These are phyloP conservation scores for Drosophila tristis DNA, from an alignment of 1,140 invertebrate genomes.

Conservation along the genomic window DNA sequence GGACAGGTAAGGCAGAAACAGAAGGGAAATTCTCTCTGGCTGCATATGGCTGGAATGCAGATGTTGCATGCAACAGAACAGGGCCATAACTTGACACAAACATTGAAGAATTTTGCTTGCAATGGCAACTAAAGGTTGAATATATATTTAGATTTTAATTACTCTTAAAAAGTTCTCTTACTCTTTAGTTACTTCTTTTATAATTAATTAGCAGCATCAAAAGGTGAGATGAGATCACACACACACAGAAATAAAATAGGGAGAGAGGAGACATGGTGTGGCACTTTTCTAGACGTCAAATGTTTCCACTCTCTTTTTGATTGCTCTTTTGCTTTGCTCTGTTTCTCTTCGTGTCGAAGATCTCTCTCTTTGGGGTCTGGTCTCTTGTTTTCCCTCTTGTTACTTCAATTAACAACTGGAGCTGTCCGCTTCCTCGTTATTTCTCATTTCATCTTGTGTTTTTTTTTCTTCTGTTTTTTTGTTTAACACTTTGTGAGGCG, in stretches of 20 bases:
- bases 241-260: not conserved
- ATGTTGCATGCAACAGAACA: conserved; percentile 26
- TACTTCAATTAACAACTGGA: conserved; percentile 53
- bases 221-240: not conserved
- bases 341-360: not conserved
- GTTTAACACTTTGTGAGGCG: conserved; percentile 66
- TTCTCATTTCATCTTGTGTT: conserved; percentile 31
- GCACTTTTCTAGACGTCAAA: not conserved
- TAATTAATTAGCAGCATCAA: too few relatives aligned
- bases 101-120: too few relatives aligned
- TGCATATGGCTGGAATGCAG: conserved; percentile 22
- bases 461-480: conserved; percentile 23
- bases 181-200: too few relatives aligned
- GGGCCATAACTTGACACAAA: too few relatives aligned
- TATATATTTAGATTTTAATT: too few relatives aligned
- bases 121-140: too few relatives aligned
- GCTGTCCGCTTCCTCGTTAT: conserved; percentile 20
- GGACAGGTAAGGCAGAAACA: conserved; percentile 4
- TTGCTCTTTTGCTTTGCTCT: not conserved
- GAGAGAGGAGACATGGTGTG: too few relatives aligned
- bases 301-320: not conserved
- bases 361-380: not conserved
- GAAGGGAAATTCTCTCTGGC: conserved; percentile 14
- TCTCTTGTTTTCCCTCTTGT: conserved; percentile 21
- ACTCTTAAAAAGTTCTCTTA: too few relatives aligned